phyloP scores from a whole-genome alignment of 2,797 vertebrate species.

The Macroramphosus scolopax region DNA sequence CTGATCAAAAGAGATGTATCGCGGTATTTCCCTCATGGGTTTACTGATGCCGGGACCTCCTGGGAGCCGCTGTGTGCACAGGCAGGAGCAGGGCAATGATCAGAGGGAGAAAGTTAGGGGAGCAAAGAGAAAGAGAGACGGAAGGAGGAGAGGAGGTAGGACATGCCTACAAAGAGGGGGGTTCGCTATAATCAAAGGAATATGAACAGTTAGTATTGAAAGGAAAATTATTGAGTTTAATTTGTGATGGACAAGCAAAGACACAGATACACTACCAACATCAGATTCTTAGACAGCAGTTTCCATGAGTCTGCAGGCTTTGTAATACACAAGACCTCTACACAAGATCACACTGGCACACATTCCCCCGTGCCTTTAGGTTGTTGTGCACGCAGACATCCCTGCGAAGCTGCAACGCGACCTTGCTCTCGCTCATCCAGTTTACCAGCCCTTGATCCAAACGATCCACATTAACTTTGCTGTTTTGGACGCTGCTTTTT shows the following conservation, averaged over 20 bases:
- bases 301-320: background rate
- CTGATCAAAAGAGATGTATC: constrained; percentile 68
- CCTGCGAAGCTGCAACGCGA: constrained; percentile 27
- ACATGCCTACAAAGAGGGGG: too few species aligned
- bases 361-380: constrained; percentile 24
- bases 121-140: constrained; percentile 16
- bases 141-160: constrained; percentile 1
- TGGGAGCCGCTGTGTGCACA: constrained; percentile 34
- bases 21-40: constrained; percentile 46
- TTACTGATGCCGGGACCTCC: constrained; percentile 34
- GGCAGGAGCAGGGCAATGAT: constrained; percentile 47
- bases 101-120: constrained; percentile 24
- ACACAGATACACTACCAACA: too few species aligned
- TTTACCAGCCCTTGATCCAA: constrained; percentile 50
- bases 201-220: too few species aligned
- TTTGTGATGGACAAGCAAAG: too few species aligned
- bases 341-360: constrained; percentile 6
- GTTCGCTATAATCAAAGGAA: too few species aligned
- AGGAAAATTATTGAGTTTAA: too few species aligned
- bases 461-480: constrained; percentile 60
- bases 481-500: constrained; percentile 40
- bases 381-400: constrained; percentile 10
- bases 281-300: too few species aligned
- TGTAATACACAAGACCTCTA: constrained; percentile 13
- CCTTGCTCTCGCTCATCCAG: constrained; percentile 44